Evolutionary conservation across 92 coral and sea anemone species (phyloP), one percentile per base, ranked within the genome.

Genomic region (Montipora capitata): DNA sequence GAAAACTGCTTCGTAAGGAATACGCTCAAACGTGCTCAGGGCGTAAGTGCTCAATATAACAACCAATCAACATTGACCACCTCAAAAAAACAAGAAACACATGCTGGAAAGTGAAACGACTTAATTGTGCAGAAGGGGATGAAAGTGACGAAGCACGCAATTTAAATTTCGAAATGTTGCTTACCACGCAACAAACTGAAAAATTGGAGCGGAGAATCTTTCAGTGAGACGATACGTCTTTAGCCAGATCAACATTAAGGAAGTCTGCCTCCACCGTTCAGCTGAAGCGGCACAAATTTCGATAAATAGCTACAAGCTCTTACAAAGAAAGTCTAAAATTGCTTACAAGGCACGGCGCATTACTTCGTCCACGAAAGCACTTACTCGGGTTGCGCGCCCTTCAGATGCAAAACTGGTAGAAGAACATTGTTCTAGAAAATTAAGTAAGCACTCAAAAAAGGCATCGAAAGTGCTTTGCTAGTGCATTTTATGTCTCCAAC

Each of bases 1-100:
- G 27, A 61, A 81, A 68, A 81, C 54, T 68, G 68, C 77, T 81
- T 81, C 17, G 4, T 15, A 68, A 68, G 85, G 65, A 78, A 17
- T 8, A 5, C 5, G 42, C 18, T 9, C 39, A 15, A 41, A 14
- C 42, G 39, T 16, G 63, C 9, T 39, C 10, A 0, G 40, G 35
- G 35, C 35, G 35, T 27, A 27, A 27, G 35, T 1, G 57, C 68
- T 54, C 39, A 54, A 81, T 68, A 81, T 81, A 81, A 40, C 85
- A 15, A 8, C 77, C 85, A 81, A 81, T 81, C 54, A 40, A 27
- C 43, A 11, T 17, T 40, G 5, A 56, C 39, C 85, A 54, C 67
- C 5, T 40, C 51, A 68, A 3, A 16, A 5, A 18, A 42, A 51
- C 15, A 49, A 65, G 11, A 54, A 68, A 81, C 4, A 17, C 56